A percentile compares a stretch with the other conserved stretches of the same genome.
phyloP scores from a whole-genome alignment of 1,140 invertebrate genomes.

The Solenopsis invicta region DNA sequence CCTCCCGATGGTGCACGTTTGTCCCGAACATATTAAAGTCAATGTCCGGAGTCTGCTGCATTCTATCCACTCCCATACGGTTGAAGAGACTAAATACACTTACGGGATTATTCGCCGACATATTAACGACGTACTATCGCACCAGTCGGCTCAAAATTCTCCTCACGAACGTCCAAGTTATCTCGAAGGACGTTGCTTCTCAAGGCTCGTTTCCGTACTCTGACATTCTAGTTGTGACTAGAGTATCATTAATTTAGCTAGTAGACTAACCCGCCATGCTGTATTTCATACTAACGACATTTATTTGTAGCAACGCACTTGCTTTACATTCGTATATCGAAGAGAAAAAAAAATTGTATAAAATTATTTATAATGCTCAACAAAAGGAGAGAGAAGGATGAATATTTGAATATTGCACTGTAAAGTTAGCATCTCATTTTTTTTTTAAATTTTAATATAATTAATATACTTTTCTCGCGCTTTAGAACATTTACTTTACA shows the following conservation, averaged over 20 bases:
- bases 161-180: slow-evolving; percentile 61
- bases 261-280: slow-evolving; percentile 32
- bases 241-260: slow-evolving; percentile 50
- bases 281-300: slow-evolving; percentile 46
- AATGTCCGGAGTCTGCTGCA: slow-evolving; percentile 45
- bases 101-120: slow-evolving; percentile 58
- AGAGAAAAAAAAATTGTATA: not conserved
- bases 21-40: slow-evolving; percentile 54
- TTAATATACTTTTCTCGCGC: not conserved
- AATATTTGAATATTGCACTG: too few relatives aligned
- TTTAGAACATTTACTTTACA: not conserved
- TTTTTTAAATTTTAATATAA: too few relatives aligned
- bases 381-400: not conserved
- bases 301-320: slow-evolving; percentile 22
- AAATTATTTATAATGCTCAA: slow-evolving; percentile 8
- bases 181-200: slow-evolving; percentile 58
- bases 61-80: not conserved
- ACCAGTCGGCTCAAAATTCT: slow-evolving; percentile 55
- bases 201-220: slow-evolving; percentile 45
- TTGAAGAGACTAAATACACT: slow-evolving; percentile 61
- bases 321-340: not conserved
- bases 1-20: slow-evolving; percentile 42
- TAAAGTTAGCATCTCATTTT: too few relatives aligned
- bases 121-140: slow-evolving; percentile 57
- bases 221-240: slow-evolving; percentile 57